Conservation (phyloP, 2,888 invertebrate genomes). For the Zootermopsis nevadensis region DNA sequence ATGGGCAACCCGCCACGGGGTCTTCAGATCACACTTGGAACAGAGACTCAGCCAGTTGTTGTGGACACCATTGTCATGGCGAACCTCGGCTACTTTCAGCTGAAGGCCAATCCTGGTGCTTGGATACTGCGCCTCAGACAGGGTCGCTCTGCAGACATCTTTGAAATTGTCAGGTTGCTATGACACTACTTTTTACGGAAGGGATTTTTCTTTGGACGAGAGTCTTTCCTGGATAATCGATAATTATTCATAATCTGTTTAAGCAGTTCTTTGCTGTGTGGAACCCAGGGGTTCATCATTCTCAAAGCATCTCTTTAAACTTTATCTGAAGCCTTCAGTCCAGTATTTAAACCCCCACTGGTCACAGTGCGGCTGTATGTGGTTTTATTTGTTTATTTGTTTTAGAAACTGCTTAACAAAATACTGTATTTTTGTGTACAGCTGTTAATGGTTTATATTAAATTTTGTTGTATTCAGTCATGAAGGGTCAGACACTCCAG, state of each 20-base stretch:
- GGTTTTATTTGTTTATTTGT: no score
- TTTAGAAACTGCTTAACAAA: no score
- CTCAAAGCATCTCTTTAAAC: no score
- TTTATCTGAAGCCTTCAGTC: no score
- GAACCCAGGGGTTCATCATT: no score
- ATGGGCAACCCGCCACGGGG: constrained; percentile 96
- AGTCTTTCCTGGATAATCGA: no score
- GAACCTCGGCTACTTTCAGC: constrained; percentile 97
- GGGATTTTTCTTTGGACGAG: neutral
- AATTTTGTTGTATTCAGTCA: constrained; percentile 66
- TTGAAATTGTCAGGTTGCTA: constrained; percentile 83
- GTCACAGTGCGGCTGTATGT: no score
- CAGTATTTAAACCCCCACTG: no score
- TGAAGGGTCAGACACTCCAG: constrained; percentile 80
- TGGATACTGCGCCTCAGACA: constrained; percentile 91
- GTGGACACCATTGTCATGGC: constrained; percentile 99
- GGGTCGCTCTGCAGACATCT: constrained; percentile 94
- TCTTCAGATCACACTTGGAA: constrained; percentile 94
- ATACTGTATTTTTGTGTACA: no score
- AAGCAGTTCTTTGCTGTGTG: no score
- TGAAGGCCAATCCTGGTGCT: constrained; percentile 97
- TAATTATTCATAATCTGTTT: no score
- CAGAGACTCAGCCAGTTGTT: constrained; percentile 78
- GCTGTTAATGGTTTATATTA: no score
- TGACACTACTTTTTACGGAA: neutral